These are phyloP conservation scores for Hippocampus kuda DNA, from an alignment of 2,797 vertebrate species.

Conservation along the genomic window DNA sequence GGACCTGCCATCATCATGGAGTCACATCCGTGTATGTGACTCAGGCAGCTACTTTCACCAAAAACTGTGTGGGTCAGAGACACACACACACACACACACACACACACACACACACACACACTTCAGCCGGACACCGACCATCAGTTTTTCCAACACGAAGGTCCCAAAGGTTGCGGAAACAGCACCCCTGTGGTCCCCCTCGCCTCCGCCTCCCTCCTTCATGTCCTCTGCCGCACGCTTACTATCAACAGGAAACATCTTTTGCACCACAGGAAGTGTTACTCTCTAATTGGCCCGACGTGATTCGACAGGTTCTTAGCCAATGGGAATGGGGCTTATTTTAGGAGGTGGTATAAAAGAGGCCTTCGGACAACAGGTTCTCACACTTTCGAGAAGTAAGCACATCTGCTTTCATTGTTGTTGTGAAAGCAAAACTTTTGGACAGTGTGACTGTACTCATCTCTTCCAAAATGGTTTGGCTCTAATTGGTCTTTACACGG, in stretches of 20 bases:
- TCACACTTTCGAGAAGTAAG: constrained; percentile 49
- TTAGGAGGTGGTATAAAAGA: constrained; percentile 87
- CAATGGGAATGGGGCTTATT: constrained; percentile 82
- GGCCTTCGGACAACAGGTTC: constrained; percentile 43
- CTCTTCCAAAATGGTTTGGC: too few relatives aligned
- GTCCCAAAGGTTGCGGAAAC: constrained; percentile 67
- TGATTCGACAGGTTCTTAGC: constrained; percentile 71
- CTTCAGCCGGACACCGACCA: constrained; percentile 42
- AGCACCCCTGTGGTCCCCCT: constrained; percentile 41
- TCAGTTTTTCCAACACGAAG: constrained; percentile 62
- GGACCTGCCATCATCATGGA: neutral
- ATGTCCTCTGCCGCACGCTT: constrained; percentile 35
- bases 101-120: constrained; percentile 46
- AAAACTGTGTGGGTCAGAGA: neutral
- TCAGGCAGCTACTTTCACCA: neutral
- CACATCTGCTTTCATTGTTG: constrained; percentile 66
- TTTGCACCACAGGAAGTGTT: constrained; percentile 81
- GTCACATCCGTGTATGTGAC: neutral
- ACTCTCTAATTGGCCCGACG: constrained; percentile 77
- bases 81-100: constrained; percentile 13
- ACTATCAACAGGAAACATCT: constrained; percentile 99
- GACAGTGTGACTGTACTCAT: neutral
- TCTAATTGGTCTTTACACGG: too few relatives aligned
- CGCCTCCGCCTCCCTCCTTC: constrained; percentile 18
- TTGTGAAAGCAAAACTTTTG: constrained; percentile 49